Base-by-base conservation (phyloP, 2,888 invertebrate species). In the Diaphora mendica region DNA sequence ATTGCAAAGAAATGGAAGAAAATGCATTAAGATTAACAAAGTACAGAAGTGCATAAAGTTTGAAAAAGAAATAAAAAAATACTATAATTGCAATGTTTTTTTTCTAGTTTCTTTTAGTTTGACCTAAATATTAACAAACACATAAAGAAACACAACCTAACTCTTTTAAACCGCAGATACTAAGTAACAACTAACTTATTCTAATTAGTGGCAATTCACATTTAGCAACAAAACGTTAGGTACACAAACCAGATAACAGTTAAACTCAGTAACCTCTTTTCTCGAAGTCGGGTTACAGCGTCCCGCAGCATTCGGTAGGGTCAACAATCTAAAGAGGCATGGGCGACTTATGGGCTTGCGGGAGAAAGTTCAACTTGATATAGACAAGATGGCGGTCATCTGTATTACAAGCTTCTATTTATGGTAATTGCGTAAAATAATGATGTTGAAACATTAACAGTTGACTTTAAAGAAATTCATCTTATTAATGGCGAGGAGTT, bases 241-340 rank as follows among this genome's bases (percentile, higher is more conserved):
- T 39, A 39, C 33, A 55, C 51, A 64, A 73, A 59, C 39, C 17
- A 35, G 30, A 9, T 66, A 70, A 70, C 75, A 48, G 75, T 76
- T 64, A 73, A 72, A 74, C 70, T 74, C 69, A 70, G 39, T 79
- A 68, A 59, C 76, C 76, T 79, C 74, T 77, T 78, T 82, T 70
- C 33, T 48, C 30, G 17, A 73, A 70, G 64, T 80, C 23, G 68
- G 51, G 70, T 62, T 66, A 69, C 74, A 75, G 69, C 83, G 76
- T 86, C 85, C 86, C 88, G 86, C 73, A 86, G 83, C 88, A 83
- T 87, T 84, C 79, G 77, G 72, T 51, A 66, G 77, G 87, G 88
- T 88, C 86, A 88, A 86, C 79, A 87, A 78, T 79, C 86, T 75
- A 67, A 73, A 62, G 7, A 23, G 62, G 65, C 51, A 74, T 48